These are phyloP conservation scores for Bombyx mandarina DNA, from an alignment of 1,140 invertebrate genomes.

Conservation along the genomic window DNA sequence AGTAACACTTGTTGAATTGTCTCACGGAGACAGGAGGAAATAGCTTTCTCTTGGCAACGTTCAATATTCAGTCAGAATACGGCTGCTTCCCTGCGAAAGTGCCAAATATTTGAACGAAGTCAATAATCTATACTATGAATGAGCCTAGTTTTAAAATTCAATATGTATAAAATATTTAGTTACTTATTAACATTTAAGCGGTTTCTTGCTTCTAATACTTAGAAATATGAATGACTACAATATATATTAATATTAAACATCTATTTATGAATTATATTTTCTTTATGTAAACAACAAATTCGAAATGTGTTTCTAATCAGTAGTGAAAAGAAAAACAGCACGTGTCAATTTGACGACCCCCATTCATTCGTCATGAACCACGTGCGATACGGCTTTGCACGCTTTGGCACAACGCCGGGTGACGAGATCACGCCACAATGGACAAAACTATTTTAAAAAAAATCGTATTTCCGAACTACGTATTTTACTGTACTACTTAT, in stretches of 20 bases:
- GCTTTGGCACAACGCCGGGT: conserved; percentile 55
- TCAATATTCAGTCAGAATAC: conserved; percentile 16
- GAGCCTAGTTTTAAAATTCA: not conserved
- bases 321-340: conserved; percentile 13
- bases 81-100: conserved; percentile 22
- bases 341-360: conserved; percentile 39
- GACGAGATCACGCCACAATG: conserved; percentile 34
- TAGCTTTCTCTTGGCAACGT: conserved; percentile 50
- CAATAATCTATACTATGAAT: no score
- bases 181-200: no score
- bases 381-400: conserved; percentile 35
- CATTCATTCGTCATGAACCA: conserved; percentile 60
- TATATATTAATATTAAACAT: no score
- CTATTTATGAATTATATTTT: no score
- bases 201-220: no score
- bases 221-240: no score
- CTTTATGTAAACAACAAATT: no score
- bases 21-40: conserved; percentile 32
- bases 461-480: no score
- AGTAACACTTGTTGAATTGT: conserved; percentile 38
- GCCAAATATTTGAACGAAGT: conserved; percentile 18
- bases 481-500: not conserved
- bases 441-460: conserved; percentile 15
- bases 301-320: not conserved
- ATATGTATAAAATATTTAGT: no score